Evolutionary conservation across 1,140 invertebrate genomes (phyloP), one percentile per base, ranked within the genome.

Genomic region (Oreohelix idahoensis): DNA sequence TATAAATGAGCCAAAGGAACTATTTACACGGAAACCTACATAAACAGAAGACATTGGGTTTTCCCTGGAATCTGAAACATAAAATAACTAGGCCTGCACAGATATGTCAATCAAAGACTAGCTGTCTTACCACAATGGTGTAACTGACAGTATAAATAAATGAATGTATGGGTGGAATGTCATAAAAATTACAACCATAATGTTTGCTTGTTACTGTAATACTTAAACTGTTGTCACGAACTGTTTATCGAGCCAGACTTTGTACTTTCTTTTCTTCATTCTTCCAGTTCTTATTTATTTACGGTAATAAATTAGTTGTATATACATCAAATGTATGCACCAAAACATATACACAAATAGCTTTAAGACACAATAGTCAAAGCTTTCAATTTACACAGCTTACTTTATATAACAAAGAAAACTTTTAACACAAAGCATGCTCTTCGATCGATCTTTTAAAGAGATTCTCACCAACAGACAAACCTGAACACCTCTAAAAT

Each of bases 161-260:
- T 66, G n/a, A 66, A 66, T 66, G 29, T 66, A 32, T 66, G n/a
- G 11, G n/a, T 66, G 63, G 63, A 66, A 66, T 66, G 63, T 66
- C n/a, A 32, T 66, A 5, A 66, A n/a, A 0, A 66, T 32, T 66
- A 32, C 63, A 66, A 66, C 63, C 63, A 66, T 32, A 23, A 15
- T 58, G 15, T 58, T 58, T 58, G 17, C 53, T 58, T 23, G 53
- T 58, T 58, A 58, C 42, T 45, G 42, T 45, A 45, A 45, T 45
- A 45, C 26, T 58, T 20, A 58, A 23, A 58, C 23, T 58, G 23
- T 20, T 58, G 15, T 20, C 5, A 4, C 20, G 53, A 20, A 58
- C 20, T 58, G 53, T n/a, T 58, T 4, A n/a, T 58, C 26, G 23
- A 15, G 23, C 20, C 15, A 58, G 10, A 20, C 23, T 23, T 4